Percentiles rank a stretch among this genome's conserved stretches.
Conservation (phyloP, 2,888 invertebrate genomes). For the Eupithecia insigniata region DNA sequence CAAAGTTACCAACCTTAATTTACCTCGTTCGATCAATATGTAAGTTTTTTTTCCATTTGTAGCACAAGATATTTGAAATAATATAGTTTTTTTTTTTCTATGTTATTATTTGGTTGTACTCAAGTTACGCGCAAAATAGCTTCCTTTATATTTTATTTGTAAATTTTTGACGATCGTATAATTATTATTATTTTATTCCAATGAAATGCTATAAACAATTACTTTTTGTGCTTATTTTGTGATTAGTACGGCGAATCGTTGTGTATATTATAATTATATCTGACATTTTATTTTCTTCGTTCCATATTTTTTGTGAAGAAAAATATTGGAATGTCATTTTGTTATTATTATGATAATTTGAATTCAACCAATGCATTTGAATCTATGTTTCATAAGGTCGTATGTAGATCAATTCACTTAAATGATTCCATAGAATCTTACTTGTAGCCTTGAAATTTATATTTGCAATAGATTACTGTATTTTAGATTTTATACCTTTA, state of each 20-base stretch:
- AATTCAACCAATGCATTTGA: constrained; percentile 21
- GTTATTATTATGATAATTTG: neutral
- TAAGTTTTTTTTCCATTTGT: neutral
- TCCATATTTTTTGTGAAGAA: constrained; percentile 28
- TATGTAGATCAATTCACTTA: constrained; percentile 15
- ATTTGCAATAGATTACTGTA: constrained; percentile 44
- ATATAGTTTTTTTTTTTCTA: neutral
- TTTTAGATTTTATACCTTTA: constrained; percentile 42
- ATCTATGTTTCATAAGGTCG: constrained; percentile 6
- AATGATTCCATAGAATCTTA: constrained; percentile 47
- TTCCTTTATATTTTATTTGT: neutral
- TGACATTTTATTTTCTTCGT: neutral
- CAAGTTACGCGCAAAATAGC: neutral
- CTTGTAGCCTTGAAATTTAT: constrained; percentile 42
- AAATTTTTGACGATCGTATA: neutral
- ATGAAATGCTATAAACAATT: neutral
- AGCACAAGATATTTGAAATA: neutral
- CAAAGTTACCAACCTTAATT: neutral
- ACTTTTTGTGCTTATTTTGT: neutral
- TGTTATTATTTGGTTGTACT: neutral
- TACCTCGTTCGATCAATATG: neutral
- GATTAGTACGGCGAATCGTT: neutral
- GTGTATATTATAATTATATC: neutral
- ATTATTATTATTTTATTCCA: neutral
- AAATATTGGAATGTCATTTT: constrained; percentile 25